These are phyloP conservation scores for Falco concolor DNA, from an alignment of 2,797 vertebrate species.

Conservation along the genomic window DNA sequence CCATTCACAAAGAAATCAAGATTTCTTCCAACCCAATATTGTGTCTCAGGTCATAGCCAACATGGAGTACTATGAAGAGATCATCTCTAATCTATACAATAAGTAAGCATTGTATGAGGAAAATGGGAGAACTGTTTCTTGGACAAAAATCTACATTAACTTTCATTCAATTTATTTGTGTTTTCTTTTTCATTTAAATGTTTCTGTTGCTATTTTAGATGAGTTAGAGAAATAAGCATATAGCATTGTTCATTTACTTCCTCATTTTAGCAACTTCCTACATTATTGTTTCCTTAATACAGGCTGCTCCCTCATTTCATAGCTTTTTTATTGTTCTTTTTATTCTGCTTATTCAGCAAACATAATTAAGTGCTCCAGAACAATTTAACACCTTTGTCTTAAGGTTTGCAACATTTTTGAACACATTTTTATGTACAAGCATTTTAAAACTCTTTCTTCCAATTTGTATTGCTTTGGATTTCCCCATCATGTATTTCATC, in stretches of 20 bases:
- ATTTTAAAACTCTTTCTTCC: not conserved
- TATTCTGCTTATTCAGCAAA: not conserved
- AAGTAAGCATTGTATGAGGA: not conserved
- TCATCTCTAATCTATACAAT: not conserved
- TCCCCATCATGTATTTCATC: not conserved
- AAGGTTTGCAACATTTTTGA: not conserved
- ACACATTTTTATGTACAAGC: not conserved
- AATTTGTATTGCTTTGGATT: not conserved
- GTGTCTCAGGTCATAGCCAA: not conserved
- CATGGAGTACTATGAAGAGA: not conserved
- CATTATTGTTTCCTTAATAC: not conserved
- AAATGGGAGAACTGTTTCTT: not conserved
- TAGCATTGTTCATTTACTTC: not conserved
- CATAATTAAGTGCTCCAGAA: not conserved
- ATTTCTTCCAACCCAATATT: not conserved
- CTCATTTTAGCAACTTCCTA: not conserved
- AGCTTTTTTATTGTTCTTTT: not conserved
- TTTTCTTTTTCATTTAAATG: not conserved
- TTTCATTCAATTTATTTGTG: not conserved
- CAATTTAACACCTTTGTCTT: not conserved
- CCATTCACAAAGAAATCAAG: not conserved
- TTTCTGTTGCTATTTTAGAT: not conserved
- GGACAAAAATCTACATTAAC: not conserved
- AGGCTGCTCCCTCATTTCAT: not conserved
- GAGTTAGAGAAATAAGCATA: not conserved